Base-by-base conservation (phyloP, 2,888 invertebrate species). In the Mythimna vitellina region DNA sequence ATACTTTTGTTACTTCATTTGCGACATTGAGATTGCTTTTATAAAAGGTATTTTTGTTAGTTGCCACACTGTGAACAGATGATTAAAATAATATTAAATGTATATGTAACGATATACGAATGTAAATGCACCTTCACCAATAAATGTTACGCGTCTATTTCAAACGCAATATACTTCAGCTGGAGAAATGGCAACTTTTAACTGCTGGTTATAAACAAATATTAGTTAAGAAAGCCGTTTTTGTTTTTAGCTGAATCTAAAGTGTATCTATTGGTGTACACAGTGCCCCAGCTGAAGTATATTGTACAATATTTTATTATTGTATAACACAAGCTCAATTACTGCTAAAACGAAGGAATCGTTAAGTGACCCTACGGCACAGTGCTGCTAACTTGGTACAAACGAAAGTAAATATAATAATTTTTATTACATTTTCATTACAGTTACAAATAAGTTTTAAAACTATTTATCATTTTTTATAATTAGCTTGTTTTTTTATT, bases 41-140 rank as follows among this genome's bases (percentile, higher is more conserved):
- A 49, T 65, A 64, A 53, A 54, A 22, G 14, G 22, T 65, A 35
- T 46, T 46, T 62, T 76, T 76, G 49, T 71, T 69, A 65, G 65
- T 72, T 64, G 73, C 74, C 76, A 71, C 71, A 63, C 35, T 62
- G 64, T 81, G 70, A 77, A 69, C 65, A 60, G 61, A 56, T 80
- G 68, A 72, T 65, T 73, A 78, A 81, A 82, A 74, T 82, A 63
- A 71, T 66, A 81, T 70, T 78, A 81, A 72, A 71, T 76, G 80
- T 85, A 75, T 78, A 85, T 78, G 80, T 76, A 79, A 73, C 76
- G 76, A 84, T 78, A 83, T 76, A 85, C 73, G 78, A 86, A 87
- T 89, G 89, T 94, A 94, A 94, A 94, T 94, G 94, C 94, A 94
- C 94, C 94, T 92, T 91, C 94, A 94, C 94, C 94, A 88, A 87